Conservation (phyloP, 2,113 vertebrate genomes). For the Myotis davidii region DNA sequence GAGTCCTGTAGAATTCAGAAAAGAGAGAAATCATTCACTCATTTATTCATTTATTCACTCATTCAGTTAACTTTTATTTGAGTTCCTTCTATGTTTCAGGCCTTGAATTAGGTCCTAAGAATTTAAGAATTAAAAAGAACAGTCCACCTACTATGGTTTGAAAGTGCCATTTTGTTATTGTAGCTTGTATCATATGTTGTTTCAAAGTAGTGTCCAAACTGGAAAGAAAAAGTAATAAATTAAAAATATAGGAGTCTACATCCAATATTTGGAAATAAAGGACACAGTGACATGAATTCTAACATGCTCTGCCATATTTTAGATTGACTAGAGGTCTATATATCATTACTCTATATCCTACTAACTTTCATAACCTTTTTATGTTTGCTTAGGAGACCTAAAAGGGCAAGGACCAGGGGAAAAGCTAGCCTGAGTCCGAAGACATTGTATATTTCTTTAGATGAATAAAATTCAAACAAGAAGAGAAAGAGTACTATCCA, state of each 20-base stretch:
- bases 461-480: slow-evolving; percentile 38
- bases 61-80: slow-evolving; percentile 41
- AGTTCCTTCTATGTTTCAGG: neutral
- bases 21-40: slow-evolving; percentile 30
- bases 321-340: neutral
- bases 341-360: neutral
- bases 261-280: slow-evolving; percentile 39
- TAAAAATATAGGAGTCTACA: neutral
- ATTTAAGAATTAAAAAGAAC: slow-evolving; percentile 48
- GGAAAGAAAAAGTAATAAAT: slow-evolving; percentile 67
- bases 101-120: neutral
- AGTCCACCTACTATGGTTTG: slow-evolving; percentile 66
- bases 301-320: slow-evolving; percentile 2
- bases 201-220: slow-evolving; percentile 85
- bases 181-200: slow-evolving; percentile 78
- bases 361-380: neutral
- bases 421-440: neutral
- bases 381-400: neutral
- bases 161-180: slow-evolving; percentile 72
- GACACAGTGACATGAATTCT: slow-evolving; percentile 22
- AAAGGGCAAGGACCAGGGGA: neutral
- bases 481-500: neutral
- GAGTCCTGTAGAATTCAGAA: neutral
- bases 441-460: slow-evolving; percentile 7
- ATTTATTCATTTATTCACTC: slow-evolving; percentile 25